A percentile compares a stretch with the other conserved stretches of the same genome.
Conservation (phyloP, 2,797 vertebrate species). For the Tokudaia tokunoshimensis region DNA sequence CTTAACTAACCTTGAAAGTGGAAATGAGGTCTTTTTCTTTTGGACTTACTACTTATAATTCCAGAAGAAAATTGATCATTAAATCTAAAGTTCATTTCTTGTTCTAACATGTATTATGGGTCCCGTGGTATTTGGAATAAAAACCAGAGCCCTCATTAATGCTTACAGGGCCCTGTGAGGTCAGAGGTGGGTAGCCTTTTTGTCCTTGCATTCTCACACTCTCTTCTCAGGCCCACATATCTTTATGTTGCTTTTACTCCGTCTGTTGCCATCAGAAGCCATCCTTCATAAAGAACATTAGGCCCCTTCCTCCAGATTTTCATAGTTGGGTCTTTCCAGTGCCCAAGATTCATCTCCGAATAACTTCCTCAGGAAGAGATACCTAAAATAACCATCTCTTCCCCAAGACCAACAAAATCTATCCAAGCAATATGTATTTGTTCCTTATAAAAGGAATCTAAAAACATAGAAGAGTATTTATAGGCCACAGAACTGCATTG, state of each 20-base stretch:
- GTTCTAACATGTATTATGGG: not conserved
- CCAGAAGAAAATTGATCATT: not conserved
- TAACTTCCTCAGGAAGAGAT: not conserved
- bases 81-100: conserved; percentile 37
- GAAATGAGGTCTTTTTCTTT: not conserved
- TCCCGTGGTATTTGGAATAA: not conserved
- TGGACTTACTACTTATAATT: conserved; percentile 30
- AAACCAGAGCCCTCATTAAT: not conserved
- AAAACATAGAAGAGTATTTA: not conserved
- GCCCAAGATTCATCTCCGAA: not conserved
- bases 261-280: not conserved
- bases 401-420: not conserved
- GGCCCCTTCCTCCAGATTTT: not conserved
- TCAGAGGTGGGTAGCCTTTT: not conserved
- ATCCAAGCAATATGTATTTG: not conserved
- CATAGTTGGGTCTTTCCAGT: not conserved
- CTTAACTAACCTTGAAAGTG: conserved; percentile 40
- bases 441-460: not conserved
- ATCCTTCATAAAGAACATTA: not conserved
- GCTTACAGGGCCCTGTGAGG: not conserved
- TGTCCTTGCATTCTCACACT: not conserved
- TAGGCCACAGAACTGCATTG: not conserved
- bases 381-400: not conserved
- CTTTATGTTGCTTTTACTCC: not conserved
- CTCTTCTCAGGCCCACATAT: not conserved